Evolutionary conservation across 2,888 invertebrate genomes (phyloP).

Genomic region (Amblyjoppa proteus): DNA sequence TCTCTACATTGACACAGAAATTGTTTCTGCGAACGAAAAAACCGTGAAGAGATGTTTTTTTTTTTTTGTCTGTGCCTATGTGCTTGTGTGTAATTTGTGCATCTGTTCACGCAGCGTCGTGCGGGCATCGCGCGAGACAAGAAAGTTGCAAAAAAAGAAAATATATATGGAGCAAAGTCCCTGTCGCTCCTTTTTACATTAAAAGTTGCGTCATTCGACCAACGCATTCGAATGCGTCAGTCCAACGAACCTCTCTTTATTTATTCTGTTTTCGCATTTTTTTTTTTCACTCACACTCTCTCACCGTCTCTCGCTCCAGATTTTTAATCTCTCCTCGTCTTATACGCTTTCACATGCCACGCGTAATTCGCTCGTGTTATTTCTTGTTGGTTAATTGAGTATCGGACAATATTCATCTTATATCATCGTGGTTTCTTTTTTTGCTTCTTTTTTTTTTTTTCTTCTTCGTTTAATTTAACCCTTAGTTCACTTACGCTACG

Average conservation of each 20-base stretch:
- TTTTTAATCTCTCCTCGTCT: constrained; percentile 23
- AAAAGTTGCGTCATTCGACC: constrained; percentile 83
- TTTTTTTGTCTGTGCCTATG: constrained; percentile 40
- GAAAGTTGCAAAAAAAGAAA: constrained; percentile 73
- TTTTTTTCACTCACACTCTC: constrained; percentile 23
- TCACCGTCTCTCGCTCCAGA: constrained; percentile 49
- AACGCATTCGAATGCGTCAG: constrained; percentile 81
- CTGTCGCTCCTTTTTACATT: constrained; percentile 80
- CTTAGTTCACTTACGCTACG: constrained; percentile 78
- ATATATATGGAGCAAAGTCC: constrained; percentile 75
- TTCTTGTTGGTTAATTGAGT: constrained; percentile 70
- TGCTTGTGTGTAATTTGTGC: not conserved
- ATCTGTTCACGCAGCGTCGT: constrained; percentile 22
- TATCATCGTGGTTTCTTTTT: constrained; percentile 49
- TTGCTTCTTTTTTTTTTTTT: constrained; percentile 40
- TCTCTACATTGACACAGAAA: constrained; percentile 5
- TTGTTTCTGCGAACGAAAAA: constrained; percentile 31
- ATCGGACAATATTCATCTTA: constrained; percentile 70
- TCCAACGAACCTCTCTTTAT: constrained; percentile 80
- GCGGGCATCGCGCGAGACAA: constrained; percentile 71
- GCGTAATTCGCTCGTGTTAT: constrained; percentile 38
- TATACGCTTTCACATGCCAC: constrained; percentile 40
- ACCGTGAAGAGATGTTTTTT: constrained; percentile 34
- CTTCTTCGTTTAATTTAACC: constrained; percentile 62
- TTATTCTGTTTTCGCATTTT: constrained; percentile 45